Conservation (phyloP, 2,113 vertebrate species). For the Manacus vitellinus region DNA sequence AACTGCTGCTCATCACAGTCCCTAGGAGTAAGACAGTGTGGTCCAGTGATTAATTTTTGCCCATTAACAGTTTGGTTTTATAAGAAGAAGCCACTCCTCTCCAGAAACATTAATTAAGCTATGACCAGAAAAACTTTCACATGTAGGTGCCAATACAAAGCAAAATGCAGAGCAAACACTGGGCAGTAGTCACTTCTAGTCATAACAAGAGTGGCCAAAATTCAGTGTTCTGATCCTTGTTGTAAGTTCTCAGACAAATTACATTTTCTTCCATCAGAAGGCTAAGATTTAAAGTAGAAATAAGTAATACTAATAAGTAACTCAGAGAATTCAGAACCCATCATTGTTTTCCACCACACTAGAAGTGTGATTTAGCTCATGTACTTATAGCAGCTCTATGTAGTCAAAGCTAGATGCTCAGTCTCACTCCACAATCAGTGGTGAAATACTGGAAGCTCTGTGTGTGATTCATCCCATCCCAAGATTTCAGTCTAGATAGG, state of each 20-base stretch:
- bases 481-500: background rate
- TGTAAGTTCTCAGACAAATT: background rate
- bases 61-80: background rate
- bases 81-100: background rate
- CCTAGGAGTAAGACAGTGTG: background rate
- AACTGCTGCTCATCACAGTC: background rate
- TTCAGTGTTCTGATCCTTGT: background rate
- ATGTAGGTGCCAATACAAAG: background rate
- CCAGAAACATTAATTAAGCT: background rate
- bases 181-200: background rate
- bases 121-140: background rate
- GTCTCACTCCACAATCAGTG: background rate
- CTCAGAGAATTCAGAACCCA: background rate
- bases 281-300: background rate
- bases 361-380: background rate
- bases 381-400: fast-evolving
- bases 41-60: background rate
- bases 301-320: background rate
- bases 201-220: background rate
- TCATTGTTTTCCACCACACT: background rate
- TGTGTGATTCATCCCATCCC: slow-evolving; percentile 10
- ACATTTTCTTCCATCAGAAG: background rate
- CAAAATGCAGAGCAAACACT: background rate
- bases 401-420: background rate
- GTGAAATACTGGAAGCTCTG: background rate